Percentiles rank a stretch among this genome's conserved stretches.
These are phyloP conservation scores for Idaea biselata DNA, from an alignment of 2,888 invertebrate species.

Conservation along the genomic window DNA sequence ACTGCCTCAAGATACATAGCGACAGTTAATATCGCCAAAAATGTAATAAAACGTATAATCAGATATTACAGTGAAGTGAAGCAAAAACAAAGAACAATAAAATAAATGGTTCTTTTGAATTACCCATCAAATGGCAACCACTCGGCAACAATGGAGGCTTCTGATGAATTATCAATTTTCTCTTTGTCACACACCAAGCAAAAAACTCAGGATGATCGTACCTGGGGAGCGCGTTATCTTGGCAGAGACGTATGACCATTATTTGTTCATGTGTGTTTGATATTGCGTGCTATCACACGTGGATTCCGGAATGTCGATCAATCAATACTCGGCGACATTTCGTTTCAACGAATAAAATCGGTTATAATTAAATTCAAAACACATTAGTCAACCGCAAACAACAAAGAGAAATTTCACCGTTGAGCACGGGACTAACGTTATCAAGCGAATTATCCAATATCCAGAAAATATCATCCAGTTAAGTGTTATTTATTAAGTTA, in stretches of 20 bases:
- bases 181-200: conserved; percentile 71
- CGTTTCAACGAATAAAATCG: conserved; percentile 43
- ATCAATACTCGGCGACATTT: conserved; percentile 61
- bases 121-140: conserved; percentile 59
- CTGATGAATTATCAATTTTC: conserved; percentile 75
- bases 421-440: not conserved
- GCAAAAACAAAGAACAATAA: conserved; percentile 57
- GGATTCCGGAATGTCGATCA: conserved; percentile 48
- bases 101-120: conserved; percentile 60
- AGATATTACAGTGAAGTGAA: conserved; percentile 29
- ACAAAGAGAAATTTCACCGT: conserved; percentile 3
- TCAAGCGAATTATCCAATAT: not conserved
- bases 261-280: conserved; percentile 63
- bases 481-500: conserved; percentile 14
- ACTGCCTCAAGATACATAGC: conserved; percentile 27
- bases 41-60: conserved; percentile 30
- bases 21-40: conserved; percentile 31
- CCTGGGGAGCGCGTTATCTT: conserved; percentile 71
- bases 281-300: conserved; percentile 41
- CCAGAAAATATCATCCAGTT: conserved; percentile 7
- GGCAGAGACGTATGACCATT: conserved; percentile 74
- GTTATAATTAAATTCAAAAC: conserved; percentile 1
- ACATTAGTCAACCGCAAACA: conserved; percentile 5
- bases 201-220: conserved; percentile 65
- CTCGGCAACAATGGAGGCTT: conserved; percentile 58